phyloP scores from a whole-genome alignment of 2,113 vertebrate genomes.

The Lepisosteus oculatus region DNA sequence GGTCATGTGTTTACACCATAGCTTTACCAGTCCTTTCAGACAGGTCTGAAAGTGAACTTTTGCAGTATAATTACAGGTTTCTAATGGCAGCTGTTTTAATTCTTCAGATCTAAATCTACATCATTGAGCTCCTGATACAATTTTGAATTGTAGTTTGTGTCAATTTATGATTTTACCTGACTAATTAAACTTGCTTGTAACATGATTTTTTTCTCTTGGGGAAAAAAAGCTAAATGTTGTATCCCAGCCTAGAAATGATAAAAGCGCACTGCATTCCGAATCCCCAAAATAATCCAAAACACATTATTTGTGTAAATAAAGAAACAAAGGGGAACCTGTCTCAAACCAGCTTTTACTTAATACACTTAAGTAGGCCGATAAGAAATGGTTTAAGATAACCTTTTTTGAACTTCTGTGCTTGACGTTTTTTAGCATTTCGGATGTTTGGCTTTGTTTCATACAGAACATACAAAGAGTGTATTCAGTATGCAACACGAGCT shows the following conservation, averaged over 20 bases:
- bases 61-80: slow-evolving; percentile 7
- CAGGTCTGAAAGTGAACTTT: background rate
- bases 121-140: slow-evolving; percentile 15
- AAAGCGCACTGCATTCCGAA: background rate
- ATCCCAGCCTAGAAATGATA: background rate
- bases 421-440: no score
- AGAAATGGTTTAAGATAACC: no score
- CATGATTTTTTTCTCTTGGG: slow-evolving; percentile 1
- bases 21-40: no score
- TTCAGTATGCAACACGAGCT: background rate
- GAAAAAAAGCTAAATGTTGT: no score
- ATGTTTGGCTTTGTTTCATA: no score
- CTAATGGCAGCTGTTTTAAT: slow-evolving; percentile 8
- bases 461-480: background rate
- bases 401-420: no score
- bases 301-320: no score
- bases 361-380: no score
- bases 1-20: no score
- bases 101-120: slow-evolving; percentile 5
- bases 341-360: no score
- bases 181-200: background rate
- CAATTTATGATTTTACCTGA: background rate
- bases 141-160: background rate
- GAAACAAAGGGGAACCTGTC: no score
- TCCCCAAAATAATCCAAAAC: background rate